Base-by-base conservation (phyloP, 2,113 vertebrate genomes). In the Paradisaea rubra region DNA sequence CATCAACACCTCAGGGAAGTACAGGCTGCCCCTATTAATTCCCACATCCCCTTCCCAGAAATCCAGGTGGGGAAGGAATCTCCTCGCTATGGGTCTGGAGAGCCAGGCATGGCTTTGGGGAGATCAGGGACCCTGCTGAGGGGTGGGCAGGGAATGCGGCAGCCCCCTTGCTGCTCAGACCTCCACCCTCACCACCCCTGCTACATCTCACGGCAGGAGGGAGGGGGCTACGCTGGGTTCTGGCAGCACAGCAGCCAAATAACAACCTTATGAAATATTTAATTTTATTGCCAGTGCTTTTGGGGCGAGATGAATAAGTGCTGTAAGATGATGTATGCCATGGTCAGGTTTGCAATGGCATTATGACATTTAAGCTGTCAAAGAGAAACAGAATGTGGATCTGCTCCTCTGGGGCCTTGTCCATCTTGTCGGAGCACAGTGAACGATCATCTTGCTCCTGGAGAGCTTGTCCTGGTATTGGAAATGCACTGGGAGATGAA, bases 161-260 rank as follows among this genome's bases (percentile, higher is more conserved):
- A 66, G 30, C 18, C 30, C 16, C 20, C 14, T 22, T 1, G 0
- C 47, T 45, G n/a, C 74, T 71, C 37, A 54, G 28, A 15, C 30
- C 21, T 49, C n/a, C 42, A 28, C 8, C 8, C 50, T 25, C 28
- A 23, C 25, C 66, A 66, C 27, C 45, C 17, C 41, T 22, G 7
- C 5, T n/a, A 25, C 15, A 9, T 11, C 70, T 37, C 9, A 11
- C 0, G 0, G 80, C 28, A 28, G 14, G 47, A 61, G 13, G 30
- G 28, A 77, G 11, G 9, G 50, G 16, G n/a, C 30, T 44, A n/a
- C 0, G 0, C 54, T 44, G 18, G 18, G 28, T 23, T 65, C 81
- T 71, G 50, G 47, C 25, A 65, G 54, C 6, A 2, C 33, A 59
- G 52, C 56, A 57, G 70, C 61, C 84, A 50, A 35, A 33, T 30